Conservation (phyloP, 2,888 invertebrate genomes). For the Celastrina argiolus region DNA sequence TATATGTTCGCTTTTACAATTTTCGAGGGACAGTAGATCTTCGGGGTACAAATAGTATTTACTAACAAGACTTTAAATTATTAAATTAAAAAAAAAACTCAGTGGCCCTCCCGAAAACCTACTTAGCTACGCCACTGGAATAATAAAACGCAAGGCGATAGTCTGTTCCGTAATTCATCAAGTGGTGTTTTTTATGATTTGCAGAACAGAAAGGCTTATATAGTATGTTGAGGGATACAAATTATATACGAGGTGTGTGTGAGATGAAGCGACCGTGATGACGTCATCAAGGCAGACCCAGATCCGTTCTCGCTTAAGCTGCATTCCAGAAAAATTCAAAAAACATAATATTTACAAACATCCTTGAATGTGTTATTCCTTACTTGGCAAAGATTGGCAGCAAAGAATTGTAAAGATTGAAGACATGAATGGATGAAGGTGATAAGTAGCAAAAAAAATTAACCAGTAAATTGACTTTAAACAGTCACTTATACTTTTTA, state of each 20-base stretch:
- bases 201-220: background rate
- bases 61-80: background rate
- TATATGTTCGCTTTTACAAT: background rate
- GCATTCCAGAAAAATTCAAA: constrained; percentile 57
- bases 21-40: background rate
- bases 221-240: background rate
- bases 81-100: too few relatives aligned
- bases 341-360: constrained; percentile 29
- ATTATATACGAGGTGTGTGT: constrained; percentile 5
- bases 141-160: background rate
- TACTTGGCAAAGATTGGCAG: too few relatives aligned
- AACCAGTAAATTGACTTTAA: too few relatives aligned
- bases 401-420: too few relatives aligned
- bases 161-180: constrained; percentile 1
- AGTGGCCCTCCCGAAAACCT: background rate
- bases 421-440: too few relatives aligned
- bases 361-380: background rate
- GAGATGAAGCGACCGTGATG: background rate
- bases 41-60: background rate
- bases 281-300: constrained; percentile 6
- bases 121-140: constrained; percentile 8
- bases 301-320: constrained; percentile 59
- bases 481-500: too few relatives aligned
- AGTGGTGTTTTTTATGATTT: background rate
- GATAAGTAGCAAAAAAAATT: too few relatives aligned